These are phyloP conservation scores for Temnothorax longispinosus DNA, from an alignment of 1,140 invertebrate species.

Conservation along the genomic window DNA sequence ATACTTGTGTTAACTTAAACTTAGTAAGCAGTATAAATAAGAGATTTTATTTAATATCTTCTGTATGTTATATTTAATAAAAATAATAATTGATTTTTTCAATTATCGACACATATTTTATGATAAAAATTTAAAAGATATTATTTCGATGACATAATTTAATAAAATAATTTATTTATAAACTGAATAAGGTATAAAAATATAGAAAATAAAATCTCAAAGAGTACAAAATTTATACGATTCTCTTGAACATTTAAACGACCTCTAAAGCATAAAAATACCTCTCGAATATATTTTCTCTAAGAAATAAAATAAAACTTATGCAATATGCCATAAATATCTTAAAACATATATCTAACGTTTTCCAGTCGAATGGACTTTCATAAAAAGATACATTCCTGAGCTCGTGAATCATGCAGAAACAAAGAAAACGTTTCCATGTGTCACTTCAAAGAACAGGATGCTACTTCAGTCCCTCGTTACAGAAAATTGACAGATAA, in stretches of 20 bases:
- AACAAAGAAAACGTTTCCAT: neutral
- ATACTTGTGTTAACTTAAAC: neutral
- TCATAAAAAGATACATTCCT: neutral
- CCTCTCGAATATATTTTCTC: neutral
- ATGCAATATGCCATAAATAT: slow-evolving; percentile 2
- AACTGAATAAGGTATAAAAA: slow-evolving; percentile 1
- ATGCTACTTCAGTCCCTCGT: neutral
- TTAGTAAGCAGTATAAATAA: neutral
- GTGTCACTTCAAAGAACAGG: neutral
- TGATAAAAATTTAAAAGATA: too few species aligned
- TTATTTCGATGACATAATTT: neutral
- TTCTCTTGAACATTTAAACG: neutral
- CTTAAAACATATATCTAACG: neutral
- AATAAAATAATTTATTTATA: neutral
- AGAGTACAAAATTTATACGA: neutral
- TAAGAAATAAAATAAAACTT: slow-evolving; percentile 4
- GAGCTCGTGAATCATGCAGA: slow-evolving; percentile 3
- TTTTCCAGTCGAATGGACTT: neutral
- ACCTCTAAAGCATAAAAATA: neutral
- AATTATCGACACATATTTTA: too few species aligned
- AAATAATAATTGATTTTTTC: neutral
- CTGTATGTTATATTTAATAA: neutral
- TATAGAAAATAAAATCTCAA: neutral
- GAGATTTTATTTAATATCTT: neutral
- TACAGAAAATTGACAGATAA: slow-evolving; percentile 49